Conservation (phyloP, 2,113 vertebrate genomes). For the Engystomops pustulosus region DNA sequence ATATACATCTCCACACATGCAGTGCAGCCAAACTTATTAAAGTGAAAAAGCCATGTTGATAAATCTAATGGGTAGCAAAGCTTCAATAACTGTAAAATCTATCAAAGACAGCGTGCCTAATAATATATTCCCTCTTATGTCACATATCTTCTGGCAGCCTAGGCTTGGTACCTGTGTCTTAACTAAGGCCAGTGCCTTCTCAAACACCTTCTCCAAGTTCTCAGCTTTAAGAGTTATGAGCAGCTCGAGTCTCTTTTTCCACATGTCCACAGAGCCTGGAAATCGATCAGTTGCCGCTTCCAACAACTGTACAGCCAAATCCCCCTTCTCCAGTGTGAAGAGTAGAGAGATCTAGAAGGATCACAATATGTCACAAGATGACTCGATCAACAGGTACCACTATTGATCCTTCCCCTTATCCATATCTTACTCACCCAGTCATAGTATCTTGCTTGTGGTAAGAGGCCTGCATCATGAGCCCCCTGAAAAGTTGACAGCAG, state of each 20-base stretch:
- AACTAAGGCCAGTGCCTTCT: constrained; percentile 79
- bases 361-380: neutral
- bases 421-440: constrained; percentile 83
- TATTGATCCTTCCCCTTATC: neutral
- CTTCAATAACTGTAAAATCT: too few relatives aligned
- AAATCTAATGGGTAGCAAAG: too few relatives aligned
- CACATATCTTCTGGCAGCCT: too few relatives aligned
- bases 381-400: neutral
- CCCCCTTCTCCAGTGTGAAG: constrained; percentile 67
- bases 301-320: constrained; percentile 76
- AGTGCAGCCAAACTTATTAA: too few relatives aligned
- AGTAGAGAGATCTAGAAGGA: constrained; percentile 61
- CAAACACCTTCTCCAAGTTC: constrained; percentile 72
- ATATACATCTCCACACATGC: too few relatives aligned
- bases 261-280: constrained; percentile 75
- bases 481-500: constrained; percentile 76
- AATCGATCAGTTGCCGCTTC: constrained; percentile 73
- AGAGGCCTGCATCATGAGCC: constrained; percentile 77
- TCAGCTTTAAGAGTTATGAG: constrained; percentile 75
- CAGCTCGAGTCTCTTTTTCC: constrained; percentile 81
- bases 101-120: too few relatives aligned
- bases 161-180: constrained; percentile 78
- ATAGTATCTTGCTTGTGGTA: constrained; percentile 83
- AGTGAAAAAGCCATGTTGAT: too few relatives aligned
- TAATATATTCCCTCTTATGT: too few relatives aligned